Evolutionary conservation across 2,797 vertebrate species (phyloP).

Genomic region (Epinephelus malabaricus): DNA sequence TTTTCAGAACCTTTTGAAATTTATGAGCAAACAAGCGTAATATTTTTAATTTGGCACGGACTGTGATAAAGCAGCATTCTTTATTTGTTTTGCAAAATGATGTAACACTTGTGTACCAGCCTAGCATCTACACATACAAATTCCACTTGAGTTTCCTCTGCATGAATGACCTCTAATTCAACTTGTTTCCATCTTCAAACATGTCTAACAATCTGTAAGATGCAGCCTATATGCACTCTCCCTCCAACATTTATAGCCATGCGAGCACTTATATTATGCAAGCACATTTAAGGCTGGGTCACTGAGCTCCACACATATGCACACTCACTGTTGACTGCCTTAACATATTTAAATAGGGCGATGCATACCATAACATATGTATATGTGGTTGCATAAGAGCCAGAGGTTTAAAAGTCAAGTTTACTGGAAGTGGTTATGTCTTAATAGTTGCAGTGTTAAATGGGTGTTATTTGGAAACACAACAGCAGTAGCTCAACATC

Average conservation of each 20-base stretch:
- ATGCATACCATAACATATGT: neutral
- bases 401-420: neutral
- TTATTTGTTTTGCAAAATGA: neutral
- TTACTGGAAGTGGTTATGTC: neutral
- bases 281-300: conserved; percentile 27
- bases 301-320: conserved; percentile 34
- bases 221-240: neutral
- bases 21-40: neutral
- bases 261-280: conserved; percentile 28
- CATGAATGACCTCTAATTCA: neutral
- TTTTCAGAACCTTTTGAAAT: neutral
- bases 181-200: neutral
- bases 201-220: neutral
- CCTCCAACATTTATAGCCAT: neutral
- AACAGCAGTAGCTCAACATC: neutral
- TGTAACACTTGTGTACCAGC: neutral
- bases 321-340: conserved; percentile 11
- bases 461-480: neutral
- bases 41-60: neutral
- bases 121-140: neutral
- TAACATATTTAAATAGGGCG: conserved; percentile 6
- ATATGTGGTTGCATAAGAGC: conserved; percentile 19
- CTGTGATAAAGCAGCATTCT: neutral
- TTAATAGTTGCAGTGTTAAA: neutral
- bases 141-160: neutral